Evolutionary conservation across 2,888 invertebrate genomes (phyloP).

Genomic region (Agrilus mali): DNA sequence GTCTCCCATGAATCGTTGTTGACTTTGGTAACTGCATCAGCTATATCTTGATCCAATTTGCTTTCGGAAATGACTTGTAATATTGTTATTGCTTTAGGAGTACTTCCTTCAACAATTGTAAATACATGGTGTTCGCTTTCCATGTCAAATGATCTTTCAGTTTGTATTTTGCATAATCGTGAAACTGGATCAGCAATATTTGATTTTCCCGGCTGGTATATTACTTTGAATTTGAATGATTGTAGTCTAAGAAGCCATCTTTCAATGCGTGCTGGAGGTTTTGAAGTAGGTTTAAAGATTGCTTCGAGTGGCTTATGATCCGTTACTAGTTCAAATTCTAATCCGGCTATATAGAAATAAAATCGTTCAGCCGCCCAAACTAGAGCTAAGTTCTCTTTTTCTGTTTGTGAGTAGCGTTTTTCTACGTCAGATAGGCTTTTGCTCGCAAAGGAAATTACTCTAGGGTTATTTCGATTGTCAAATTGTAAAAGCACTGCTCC

Average conservation of each 20-base stretch:
- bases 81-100: too few species aligned
- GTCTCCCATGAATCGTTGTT: too few species aligned
- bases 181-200: conserved; percentile 2
- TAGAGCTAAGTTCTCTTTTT: conserved; percentile 27
- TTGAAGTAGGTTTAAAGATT: conserved; percentile 17
- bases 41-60: too few species aligned
- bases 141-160: too few species aligned
- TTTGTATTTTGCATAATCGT: too few species aligned
- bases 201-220: conserved; percentile 9
- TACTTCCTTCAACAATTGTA: too few species aligned
- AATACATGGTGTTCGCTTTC: too few species aligned
- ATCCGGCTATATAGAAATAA: conserved; percentile 14
- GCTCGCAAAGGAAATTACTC: conserved; percentile 17
- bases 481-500: conserved; percentile 18
- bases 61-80: too few species aligned
- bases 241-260: conserved; percentile 14
- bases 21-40: too few species aligned
- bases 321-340: conserved; percentile 16
- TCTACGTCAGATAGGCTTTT: conserved; percentile 17
- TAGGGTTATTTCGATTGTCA: conserved; percentile 9
- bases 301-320: conserved; percentile 25
- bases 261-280: conserved; percentile 14
- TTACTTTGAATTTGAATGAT: conserved; percentile 9
- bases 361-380: conserved; percentile 26
- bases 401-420: conserved; percentile 23